Evolutionary conservation across 2,797 vertebrate genomes (phyloP).

Genomic region (Synaphobranchus kaupii): DNA sequence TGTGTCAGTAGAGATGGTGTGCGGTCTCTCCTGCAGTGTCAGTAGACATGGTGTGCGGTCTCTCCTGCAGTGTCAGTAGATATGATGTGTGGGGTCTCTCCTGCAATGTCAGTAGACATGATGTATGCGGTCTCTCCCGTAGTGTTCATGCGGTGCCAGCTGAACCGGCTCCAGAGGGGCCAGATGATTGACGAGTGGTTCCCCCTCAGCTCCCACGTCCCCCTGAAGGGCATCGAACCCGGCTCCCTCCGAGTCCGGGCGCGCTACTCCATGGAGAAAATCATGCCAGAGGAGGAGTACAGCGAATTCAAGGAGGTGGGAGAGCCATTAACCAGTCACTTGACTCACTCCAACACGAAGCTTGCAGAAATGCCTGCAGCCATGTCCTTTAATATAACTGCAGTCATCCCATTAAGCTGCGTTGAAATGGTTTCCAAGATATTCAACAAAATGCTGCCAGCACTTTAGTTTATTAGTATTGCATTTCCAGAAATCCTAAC

Average conservation of each 20-base stretch:
- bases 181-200: conserved; percentile 99
- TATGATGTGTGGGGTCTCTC: too few species aligned
- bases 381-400: not conserved
- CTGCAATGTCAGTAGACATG: too few species aligned
- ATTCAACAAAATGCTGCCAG: not conserved
- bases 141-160: conserved; percentile 99
- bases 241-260: conserved; percentile 91
- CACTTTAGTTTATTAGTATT: not conserved
- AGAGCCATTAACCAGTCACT: not conserved
- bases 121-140: conserved; percentile 13
- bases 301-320: conserved; percentile 95
- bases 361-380: not conserved
- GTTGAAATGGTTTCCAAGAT: not conserved
- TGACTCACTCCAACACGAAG: not conserved
- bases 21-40: too few species aligned
- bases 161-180: conserved; percentile 90
- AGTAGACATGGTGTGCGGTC: too few species aligned
- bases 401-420: not conserved
- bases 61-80: too few species aligned
- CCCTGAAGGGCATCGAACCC: conserved; percentile 95
- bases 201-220: conserved; percentile 93
- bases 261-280: conserved; percentile 97
- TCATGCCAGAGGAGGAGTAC: conserved; percentile 99
- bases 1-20: too few species aligned
- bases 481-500: not conserved